Base-by-base conservation (phyloP, 2,888 invertebrate species). In the Drosophila hamatofila region DNA sequence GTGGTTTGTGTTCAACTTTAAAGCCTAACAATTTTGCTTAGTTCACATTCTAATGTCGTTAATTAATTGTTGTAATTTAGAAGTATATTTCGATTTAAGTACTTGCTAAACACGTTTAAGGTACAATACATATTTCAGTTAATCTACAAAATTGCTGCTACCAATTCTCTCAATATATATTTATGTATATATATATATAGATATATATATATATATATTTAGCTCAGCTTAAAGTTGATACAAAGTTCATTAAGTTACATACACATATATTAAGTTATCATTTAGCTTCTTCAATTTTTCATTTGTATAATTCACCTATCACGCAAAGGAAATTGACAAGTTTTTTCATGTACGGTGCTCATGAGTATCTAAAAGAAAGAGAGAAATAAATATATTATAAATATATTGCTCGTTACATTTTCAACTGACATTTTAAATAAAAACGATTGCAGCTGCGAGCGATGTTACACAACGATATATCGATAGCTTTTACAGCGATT, bases 261-360 rank as follows among this genome's bases (percentile, higher is more conserved):
- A 73, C 76, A 75, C 48, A 71, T 69, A 62, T 77, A 65, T 72
- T 83, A 78, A 71, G 75, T 69, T 80, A 54, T 44, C 52, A 42
- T 81, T 81, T 66, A 82, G 74, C 74, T 71, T 72, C 67, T 39
- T 74, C 63, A 52, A 25, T 48, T 27, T 58, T 58, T 48, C 46
- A 68, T 80, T 88, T 84, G 90, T 91, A 89, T 85, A 88, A 88
- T 91, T 92, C 90, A 92, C 90, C 92, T 93, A 93, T 93, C 92
- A 93, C 93, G 92, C 91, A 86, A 91, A 92, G 87, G 91, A 91
- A 93, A 93, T 93, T 93, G 93, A 93, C 93, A 92, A 91, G 91
- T 92, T 91, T 92, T 92, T 92, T 94, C 94, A 96, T 94, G 96
- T 95, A 94, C 95, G 95, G 94, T 96, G 96, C 92, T 96, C 96